phyloP scores from a whole-genome alignment of 2,113 vertebrate genomes.

The Prunella fulvescens region DNA sequence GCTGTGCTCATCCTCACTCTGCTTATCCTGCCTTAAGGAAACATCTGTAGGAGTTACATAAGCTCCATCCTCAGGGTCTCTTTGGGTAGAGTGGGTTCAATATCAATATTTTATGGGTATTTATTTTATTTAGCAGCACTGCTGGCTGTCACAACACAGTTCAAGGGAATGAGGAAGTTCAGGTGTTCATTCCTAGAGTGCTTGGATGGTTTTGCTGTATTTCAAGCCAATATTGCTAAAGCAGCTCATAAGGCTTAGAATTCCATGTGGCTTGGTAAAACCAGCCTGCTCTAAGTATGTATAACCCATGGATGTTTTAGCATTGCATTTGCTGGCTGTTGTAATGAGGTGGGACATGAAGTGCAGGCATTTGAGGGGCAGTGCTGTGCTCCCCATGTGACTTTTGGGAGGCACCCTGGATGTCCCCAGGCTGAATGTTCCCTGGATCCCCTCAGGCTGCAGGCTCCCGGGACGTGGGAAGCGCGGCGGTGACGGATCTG shows the following conservation, averaged over 20 bases:
- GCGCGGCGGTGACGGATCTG: slow-evolving; percentile 69
- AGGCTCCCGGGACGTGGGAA: slow-evolving; percentile 27
- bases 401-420: neutral
- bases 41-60: neutral
- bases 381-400: neutral
- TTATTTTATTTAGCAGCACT: neutral
- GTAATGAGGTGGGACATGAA: accelerated
- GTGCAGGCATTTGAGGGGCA: neutral
- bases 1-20: neutral
- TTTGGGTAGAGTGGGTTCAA: neutral
- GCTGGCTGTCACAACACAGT: neutral
- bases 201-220: neutral
- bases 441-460: slow-evolving; percentile 56
- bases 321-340: neutral
- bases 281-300: accelerated
- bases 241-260: neutral
- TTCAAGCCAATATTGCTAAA: neutral
- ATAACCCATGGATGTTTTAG: neutral
- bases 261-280: neutral
- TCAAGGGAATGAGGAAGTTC: neutral
- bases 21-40: neutral
- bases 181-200: neutral
- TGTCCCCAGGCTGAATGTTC: slow-evolving; percentile 39
- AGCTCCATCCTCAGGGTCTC: neutral
- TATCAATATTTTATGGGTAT: neutral